These are phyloP conservation scores for Xylocampa areola DNA, from an alignment of 2,888 invertebrate species.

Conservation along the genomic window DNA sequence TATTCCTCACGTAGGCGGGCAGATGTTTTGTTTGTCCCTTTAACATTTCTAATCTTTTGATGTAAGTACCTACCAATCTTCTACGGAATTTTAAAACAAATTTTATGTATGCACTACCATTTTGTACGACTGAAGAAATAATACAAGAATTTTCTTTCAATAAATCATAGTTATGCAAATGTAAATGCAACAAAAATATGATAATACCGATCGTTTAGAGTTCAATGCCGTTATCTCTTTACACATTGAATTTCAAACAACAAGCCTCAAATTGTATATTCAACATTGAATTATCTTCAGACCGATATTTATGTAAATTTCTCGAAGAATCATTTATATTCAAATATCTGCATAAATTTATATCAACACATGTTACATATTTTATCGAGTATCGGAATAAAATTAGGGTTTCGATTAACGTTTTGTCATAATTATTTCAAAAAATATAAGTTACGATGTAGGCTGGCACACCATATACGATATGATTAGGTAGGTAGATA, in stretches of 20 bases:
- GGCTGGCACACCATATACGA: conserved; percentile 42
- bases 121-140: conserved; percentile 5
- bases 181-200: conserved; percentile 32
- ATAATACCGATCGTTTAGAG: conserved; percentile 45
- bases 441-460: conserved; percentile 53
- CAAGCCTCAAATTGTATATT: conserved; percentile 54
- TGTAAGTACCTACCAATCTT: conserved; percentile 1
- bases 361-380: conserved; percentile 54
- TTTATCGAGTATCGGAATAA: conserved; percentile 52
- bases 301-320: conserved; percentile 66
- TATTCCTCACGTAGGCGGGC: conserved; percentile 30
- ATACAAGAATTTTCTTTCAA: conserved; percentile 8
- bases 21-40: conserved; percentile 24
- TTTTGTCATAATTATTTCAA: conserved; percentile 58
- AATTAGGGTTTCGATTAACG: conserved; percentile 51
- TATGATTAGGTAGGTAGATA: conserved; percentile 46
- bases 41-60: conserved; percentile 6
- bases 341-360: conserved; percentile 63
- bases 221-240: conserved; percentile 56
- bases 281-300: conserved; percentile 61
- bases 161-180: conserved; percentile 31
- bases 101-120: no score
- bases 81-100: conserved; percentile 3
- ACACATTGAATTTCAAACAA: conserved; percentile 52
- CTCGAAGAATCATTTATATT: conserved; percentile 58